These are phyloP conservation scores for Neelides sp. DNA, from an alignment of 1,140 invertebrate genomes.

Conservation along the genomic window DNA sequence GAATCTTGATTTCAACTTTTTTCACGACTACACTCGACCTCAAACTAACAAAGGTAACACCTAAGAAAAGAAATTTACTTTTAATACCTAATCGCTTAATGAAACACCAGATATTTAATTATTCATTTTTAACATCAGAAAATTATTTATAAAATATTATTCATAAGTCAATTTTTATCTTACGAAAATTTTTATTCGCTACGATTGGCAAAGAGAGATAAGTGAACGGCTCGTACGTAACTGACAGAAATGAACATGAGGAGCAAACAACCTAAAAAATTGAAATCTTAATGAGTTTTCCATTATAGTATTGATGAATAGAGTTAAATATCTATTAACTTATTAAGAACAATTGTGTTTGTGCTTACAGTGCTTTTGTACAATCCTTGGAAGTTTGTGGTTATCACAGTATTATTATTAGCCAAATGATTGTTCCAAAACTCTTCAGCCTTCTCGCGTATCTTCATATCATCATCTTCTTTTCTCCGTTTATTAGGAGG, in stretches of 20 bases:
- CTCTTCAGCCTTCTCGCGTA: slow-evolving; percentile 40
- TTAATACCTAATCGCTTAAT: slow-evolving; percentile 8
- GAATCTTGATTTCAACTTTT: slow-evolving; percentile 46
- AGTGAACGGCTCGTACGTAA: slow-evolving; percentile 62
- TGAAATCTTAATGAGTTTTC: slow-evolving; percentile 1
- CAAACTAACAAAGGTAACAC: slow-evolving; percentile 46
- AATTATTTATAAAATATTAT: slow-evolving; percentile 37
- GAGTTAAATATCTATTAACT: no score
- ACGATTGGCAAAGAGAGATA: slow-evolving; percentile 57
- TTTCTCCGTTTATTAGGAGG: neutral
- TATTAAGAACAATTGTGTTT: neutral
- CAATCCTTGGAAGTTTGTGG: slow-evolving; percentile 45
- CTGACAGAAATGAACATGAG: slow-evolving; percentile 52
- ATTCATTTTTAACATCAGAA: neutral
- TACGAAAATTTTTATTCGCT: no score
- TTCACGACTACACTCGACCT: slow-evolving; percentile 39
- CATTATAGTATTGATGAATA: no score
- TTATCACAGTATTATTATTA: slow-evolving; percentile 50
- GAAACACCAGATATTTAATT: neutral
- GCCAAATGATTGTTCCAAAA: slow-evolving; percentile 50
- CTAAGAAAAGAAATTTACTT: slow-evolving; percentile 34
- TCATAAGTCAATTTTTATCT: slow-evolving; percentile 53
- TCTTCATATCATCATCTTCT: neutral
- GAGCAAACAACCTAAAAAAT: slow-evolving; percentile 50
- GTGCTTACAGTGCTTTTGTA: slow-evolving; percentile 54